These are phyloP conservation scores for Scaptomyza cyrtandrae DNA, from an alignment of 2,888 invertebrate genomes.

Conservation along the genomic window DNA sequence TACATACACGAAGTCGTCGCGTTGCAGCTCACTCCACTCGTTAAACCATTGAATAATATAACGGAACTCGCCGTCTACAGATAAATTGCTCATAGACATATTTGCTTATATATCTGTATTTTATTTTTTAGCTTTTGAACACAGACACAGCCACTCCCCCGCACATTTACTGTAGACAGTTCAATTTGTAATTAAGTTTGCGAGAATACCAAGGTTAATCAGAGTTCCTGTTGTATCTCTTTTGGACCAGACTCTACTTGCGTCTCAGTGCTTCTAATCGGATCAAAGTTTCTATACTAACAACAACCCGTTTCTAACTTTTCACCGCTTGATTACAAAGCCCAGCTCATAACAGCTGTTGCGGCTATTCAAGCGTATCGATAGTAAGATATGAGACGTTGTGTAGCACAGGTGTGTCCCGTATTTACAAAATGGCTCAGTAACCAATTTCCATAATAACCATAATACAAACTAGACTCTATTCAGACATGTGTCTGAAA, in stretches of 20 bases:
- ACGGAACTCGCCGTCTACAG: constrained; percentile 90
- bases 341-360: constrained; percentile 67
- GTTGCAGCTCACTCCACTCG: constrained; percentile 95
- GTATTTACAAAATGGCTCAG: background rate
- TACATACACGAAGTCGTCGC: constrained; percentile 92
- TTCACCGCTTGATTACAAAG: constrained; percentile 55
- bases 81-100: constrained; percentile 87
- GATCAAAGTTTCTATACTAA: constrained; percentile 62
- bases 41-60: constrained; percentile 94
- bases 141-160: constrained; percentile 47
- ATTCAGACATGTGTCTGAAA: background rate
- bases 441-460: background rate
- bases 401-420: constrained; percentile 26
- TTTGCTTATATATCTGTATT: constrained; percentile 39
- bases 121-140: constrained; percentile 34
- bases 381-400: constrained; percentile 34
- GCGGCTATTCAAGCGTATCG: constrained; percentile 42
- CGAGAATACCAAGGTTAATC: constrained; percentile 4
- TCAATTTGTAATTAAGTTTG: constrained; percentile 15
- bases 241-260: constrained; percentile 18
- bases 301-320: constrained; percentile 67
- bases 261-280: constrained; percentile 26
- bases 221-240: constrained; percentile 13
- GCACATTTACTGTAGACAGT: constrained; percentile 30
- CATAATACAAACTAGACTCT: background rate